Evolutionary conservation across 2,113 vertebrate species (phyloP).

Genomic region (Salvelinus alpinus): DNA sequence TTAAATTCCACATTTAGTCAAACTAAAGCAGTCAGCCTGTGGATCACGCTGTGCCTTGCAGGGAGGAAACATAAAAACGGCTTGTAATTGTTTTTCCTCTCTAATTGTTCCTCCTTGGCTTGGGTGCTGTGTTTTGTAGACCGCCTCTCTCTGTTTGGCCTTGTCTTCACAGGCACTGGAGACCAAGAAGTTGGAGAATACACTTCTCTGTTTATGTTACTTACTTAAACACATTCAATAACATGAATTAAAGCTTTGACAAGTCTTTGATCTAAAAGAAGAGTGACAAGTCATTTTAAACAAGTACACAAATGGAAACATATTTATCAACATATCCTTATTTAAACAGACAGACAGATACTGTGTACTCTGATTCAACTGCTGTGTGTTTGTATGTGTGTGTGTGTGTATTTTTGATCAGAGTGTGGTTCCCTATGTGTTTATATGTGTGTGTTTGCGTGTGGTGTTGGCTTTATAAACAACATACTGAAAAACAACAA

Average conservation of each 20-base stretch:
- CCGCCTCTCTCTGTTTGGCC: constrained; percentile 4
- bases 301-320: neutral
- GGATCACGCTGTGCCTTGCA: constrained; percentile 45
- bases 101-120: constrained; percentile 48
- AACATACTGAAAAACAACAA: constrained; percentile 30
- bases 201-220: neutral
- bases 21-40: constrained; percentile 44
- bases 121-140: constrained; percentile 30
- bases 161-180: constrained; percentile 21
- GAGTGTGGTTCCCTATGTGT: neutral
- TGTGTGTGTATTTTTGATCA: neutral
- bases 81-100: constrained; percentile 37
- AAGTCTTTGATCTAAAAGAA: neutral
- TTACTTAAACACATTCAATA: constrained; percentile 21
- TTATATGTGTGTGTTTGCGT: neutral
- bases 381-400: too few relatives aligned
- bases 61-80: constrained; percentile 38
- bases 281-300: neutral
- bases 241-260: constrained; percentile 20
- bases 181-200: neutral
- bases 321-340: neutral
- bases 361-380: neutral
- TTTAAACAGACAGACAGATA: neutral
- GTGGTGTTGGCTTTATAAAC: neutral
- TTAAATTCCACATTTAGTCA: constrained; percentile 60